phyloP scores from a whole-genome alignment of 2,888 invertebrate genomes.

The Epinotia nisella region DNA sequence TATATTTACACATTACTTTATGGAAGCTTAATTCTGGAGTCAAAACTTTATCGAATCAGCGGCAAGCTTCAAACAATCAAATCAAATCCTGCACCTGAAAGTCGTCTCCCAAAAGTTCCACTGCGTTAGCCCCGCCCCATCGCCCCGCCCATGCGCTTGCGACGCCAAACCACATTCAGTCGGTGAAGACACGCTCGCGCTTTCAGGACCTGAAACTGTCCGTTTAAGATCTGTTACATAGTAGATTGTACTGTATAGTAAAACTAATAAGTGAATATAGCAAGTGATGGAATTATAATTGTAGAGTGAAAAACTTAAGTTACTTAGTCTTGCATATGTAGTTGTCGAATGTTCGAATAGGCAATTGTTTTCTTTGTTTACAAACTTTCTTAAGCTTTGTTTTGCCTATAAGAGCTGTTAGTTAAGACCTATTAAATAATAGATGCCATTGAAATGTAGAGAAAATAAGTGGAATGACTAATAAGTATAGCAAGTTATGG shows the following conservation, averaged over 20 bases:
- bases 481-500: background rate
- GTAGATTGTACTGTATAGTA: background rate
- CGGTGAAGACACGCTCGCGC: constrained; percentile 11
- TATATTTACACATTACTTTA: background rate
- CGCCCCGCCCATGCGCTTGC: constrained; percentile 28
- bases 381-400: too few species aligned
- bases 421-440: background rate
- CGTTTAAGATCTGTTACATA: background rate
- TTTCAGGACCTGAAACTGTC: constrained; percentile 34
- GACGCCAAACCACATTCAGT: constrained; percentile 16
- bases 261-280: background rate
- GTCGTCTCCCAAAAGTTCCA: constrained; percentile 8
- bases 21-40: too few species aligned
- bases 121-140: constrained; percentile 38
- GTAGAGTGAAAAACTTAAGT: too few species aligned
- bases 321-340: too few species aligned
- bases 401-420: background rate
- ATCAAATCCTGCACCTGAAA: background rate
- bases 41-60: background rate
- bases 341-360: too few species aligned
- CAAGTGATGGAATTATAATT: background rate
- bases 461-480: background rate
- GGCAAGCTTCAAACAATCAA: background rate
- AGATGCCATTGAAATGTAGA: background rate
- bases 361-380: too few species aligned